Conservation (phyloP, 2,113 vertebrate species). For the Nothoprocta pentlandii region DNA sequence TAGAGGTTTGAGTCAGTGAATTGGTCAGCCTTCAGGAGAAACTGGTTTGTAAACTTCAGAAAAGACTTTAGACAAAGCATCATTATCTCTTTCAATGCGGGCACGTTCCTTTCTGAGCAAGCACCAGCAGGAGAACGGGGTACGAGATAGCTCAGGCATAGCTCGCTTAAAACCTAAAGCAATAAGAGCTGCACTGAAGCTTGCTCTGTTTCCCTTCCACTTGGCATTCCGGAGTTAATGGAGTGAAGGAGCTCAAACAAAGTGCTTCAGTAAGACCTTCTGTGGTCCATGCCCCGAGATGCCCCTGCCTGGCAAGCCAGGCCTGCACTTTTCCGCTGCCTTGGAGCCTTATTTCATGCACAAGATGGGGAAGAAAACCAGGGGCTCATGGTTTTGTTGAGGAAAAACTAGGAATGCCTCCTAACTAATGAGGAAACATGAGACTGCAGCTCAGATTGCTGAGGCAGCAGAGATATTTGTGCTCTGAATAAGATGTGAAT, state of each 20-base stretch:
- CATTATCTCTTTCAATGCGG: background rate
- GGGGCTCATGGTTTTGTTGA: background rate
- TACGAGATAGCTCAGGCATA: background rate
- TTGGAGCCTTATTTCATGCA: background rate
- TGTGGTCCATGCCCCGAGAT: slow-evolving; percentile 42
- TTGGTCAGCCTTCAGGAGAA: background rate
- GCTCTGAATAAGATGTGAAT: background rate
- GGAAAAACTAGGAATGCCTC: background rate
- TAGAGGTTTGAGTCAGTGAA: slow-evolving; percentile 1
- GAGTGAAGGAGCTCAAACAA: slow-evolving; percentile 22
- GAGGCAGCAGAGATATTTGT: background rate
- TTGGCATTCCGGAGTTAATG: slow-evolving; percentile 23
- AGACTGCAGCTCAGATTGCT: background rate
- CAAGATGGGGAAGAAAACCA: background rate
- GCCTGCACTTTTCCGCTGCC: background rate
- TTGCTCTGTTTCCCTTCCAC: slow-evolving; percentile 24
- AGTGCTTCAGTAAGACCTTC: slow-evolving; percentile 39
- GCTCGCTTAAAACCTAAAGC: slow-evolving; percentile 16
- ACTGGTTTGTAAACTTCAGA: slow-evolving; percentile 2
- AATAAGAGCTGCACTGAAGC: slow-evolving; percentile 13
- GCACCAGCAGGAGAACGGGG: background rate
- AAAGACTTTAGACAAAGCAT: background rate
- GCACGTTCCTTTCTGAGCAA: background rate
- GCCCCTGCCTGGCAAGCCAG: background rate
- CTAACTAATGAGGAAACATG: background rate